Evolutionary conservation across 92 coral and sea anemone genomes (phyloP), one percentile per base, ranked within the genome.

Genomic region (Chrysogorgia sp.): DNA sequence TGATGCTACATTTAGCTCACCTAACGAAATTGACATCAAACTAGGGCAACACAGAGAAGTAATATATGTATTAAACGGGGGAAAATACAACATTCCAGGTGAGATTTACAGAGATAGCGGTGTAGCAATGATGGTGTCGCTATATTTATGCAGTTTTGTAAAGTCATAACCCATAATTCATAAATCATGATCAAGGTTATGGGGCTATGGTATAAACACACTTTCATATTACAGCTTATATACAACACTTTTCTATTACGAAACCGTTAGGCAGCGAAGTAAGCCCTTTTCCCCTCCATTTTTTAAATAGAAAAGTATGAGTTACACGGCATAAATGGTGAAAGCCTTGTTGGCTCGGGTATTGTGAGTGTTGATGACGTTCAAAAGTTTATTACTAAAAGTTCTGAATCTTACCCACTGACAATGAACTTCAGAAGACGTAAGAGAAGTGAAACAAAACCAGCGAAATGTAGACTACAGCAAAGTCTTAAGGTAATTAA

Each of bases 291-390:
- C n/a, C n/a, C n/a, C n/a, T n/a, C n/a, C n/a, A n/a, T n/a, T 34
- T 75, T 57, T 31, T 57, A 77, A 48, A 22, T 52, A 92, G 98
- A 47, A 30, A 96, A 87, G 7, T 83, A 83, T 62, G 57, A 82
- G 10, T 72, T 93, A 74, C 81, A 87, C 66, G 74, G 84, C 37
- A 77, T 91, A n/a, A 91, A 93, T 91, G 96, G 77, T 35, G 86
- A 89, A 33, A 88, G 83, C 28, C 61, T 92, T 63, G 87, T 81
- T 84, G 90, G 90, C 20, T 67, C 90, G 47, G 74, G 87, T 22
- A 90, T 92, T 28, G 74, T 86, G 10, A 84, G 74, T 40, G 81
- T 93, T n/a, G 55, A 70, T 8, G 98, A 90, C 50, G 81, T 91
- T 20, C 67, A 82, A 62, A 84, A 89, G 1, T 87, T 81, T 52